Evolutionary conservation across 2,888 invertebrate genomes (phyloP).

Genomic region (Meghimatium bilineatum): DNA sequence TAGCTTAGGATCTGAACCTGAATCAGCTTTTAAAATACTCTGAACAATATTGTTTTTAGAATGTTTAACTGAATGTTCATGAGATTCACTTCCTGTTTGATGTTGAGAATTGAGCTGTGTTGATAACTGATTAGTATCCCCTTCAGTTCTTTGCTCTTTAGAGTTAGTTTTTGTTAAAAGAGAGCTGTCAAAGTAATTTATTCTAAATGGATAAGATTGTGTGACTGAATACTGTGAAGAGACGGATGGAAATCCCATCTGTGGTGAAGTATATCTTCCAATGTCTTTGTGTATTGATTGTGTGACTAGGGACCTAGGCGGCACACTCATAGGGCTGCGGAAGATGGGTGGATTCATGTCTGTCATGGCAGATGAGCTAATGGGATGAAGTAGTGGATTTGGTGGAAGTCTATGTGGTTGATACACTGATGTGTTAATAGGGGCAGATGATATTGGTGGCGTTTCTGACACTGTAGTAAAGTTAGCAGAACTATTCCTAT

Average conservation of each 20-base stretch:
- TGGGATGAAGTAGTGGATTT: slow-evolving; percentile 22
- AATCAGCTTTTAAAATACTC: background rate
- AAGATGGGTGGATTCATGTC: slow-evolving; percentile 42
- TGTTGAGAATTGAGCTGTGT: background rate
- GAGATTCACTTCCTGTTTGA: slow-evolving; percentile 33
- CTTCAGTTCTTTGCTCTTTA: slow-evolving; percentile 9
- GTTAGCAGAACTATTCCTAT: slow-evolving; percentile 11
- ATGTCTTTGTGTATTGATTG: slow-evolving; percentile 43
- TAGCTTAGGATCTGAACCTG: background rate
- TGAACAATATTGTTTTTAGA: background rate
- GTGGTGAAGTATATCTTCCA: slow-evolving; percentile 41
- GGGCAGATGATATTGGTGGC: slow-evolving; percentile 26
- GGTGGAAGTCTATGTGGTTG: slow-evolving; percentile 40
- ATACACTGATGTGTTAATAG: slow-evolving; percentile 18
- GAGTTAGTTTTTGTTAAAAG: slow-evolving; percentile 33
- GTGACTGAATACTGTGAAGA: slow-evolving; percentile 27
- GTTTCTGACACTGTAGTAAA: slow-evolving; percentile 26
- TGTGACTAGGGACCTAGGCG: background rate
- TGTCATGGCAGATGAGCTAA: slow-evolving; percentile 16
- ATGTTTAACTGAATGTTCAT: slow-evolving; percentile 2
- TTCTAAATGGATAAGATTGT: slow-evolving; percentile 32
- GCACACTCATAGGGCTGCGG: slow-evolving; percentile 15
- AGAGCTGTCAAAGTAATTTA: slow-evolving; percentile 45
- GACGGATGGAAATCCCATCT: slow-evolving; percentile 30
- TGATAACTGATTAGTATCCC: background rate